Evolutionary conservation across 2,888 invertebrate species (phyloP), one percentile per base, ranked within the genome.

Genomic region (Ganaspis brasiliensis): DNA sequence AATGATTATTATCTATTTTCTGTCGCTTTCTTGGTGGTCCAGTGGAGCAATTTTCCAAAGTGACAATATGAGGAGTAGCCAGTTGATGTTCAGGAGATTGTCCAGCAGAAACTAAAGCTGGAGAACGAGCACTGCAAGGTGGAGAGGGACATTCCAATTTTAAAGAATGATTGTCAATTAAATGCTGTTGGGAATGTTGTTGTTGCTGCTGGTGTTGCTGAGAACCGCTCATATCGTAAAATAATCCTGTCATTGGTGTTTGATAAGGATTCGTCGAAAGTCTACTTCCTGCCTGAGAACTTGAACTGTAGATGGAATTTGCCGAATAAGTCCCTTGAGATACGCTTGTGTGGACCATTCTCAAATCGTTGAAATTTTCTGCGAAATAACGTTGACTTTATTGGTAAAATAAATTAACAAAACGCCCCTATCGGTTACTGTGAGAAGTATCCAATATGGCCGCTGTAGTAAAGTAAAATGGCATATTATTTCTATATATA

Each of bases 61-160:
- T 86, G 1, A 90, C 89, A 72, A 91, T 91, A 70, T 91, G 91
- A 10, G 91, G 89, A 0, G 91, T 84, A 0, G 85, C 59, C 1
- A 90, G 79, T 40, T 90, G 90, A 57, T 89, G 88, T 72, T 89
- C 89, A 0, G 91, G 91, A 5, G 91, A 91, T 61, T 91, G 90
- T 35, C 85, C 83, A 0, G 88, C 86, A 0, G 89, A 85, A 0
- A 87, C 82, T 75, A 90, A 82, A 21, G 86, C 87, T 0, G 91
- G 91, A 0, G 91, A 91, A 24, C 88, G 89, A 3, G 87, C 87
- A 1, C 85, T 75, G 63, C 88, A 85, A 0, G 87, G 85, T 10
- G 90, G 89, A 4, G 89, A 89, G 0, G 91, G 88, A 56, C 91
- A 91, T 74, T 91, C 91, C 37, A 90, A 82, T 75, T 92, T 91